These are phyloP conservation scores for Drosophila phalerata DNA, from an alignment of 2,888 invertebrate species.

Conservation along the genomic window DNA sequence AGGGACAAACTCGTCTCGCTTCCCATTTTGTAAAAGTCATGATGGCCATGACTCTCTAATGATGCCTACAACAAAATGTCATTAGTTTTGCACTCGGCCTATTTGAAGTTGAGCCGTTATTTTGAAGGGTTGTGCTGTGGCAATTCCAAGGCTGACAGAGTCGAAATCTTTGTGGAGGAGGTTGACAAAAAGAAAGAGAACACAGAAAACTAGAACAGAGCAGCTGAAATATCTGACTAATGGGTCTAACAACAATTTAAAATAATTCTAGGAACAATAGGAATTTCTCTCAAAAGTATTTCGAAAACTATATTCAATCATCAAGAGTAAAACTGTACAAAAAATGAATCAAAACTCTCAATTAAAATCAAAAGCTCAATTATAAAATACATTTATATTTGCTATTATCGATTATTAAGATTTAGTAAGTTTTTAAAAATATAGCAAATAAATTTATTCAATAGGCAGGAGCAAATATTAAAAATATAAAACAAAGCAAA, in stretches of 20 bases:
- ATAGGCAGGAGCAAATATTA: background rate
- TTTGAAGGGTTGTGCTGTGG: slow-evolving; percentile 49
- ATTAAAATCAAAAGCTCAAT: too few species aligned
- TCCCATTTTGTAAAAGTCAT: slow-evolving; percentile 64
- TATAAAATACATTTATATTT: background rate
- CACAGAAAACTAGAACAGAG: background rate
- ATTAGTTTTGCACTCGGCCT: slow-evolving; percentile 75
- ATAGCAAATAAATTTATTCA: background rate
- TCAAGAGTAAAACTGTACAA: background rate
- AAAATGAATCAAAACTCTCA: background rate
- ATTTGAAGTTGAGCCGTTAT: slow-evolving; percentile 65
- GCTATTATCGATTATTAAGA: background rate
- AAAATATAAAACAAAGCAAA: background rate
- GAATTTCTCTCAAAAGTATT: background rate
- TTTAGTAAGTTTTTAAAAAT: background rate
- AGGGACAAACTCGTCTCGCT: slow-evolving; percentile 3
- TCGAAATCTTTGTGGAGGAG: slow-evolving; percentile 10
- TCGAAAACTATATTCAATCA: too few species aligned
- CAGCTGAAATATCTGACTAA: slow-evolving; percentile 27
- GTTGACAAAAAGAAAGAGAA: background rate
- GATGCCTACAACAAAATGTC: slow-evolving; percentile 72
- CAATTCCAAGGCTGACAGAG: slow-evolving; percentile 44
- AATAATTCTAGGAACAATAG: background rate
- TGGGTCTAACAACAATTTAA: background rate
- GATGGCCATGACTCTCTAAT: slow-evolving; percentile 70